Base-by-base conservation (phyloP, 2,797 vertebrate genomes). In the Phoebastria nigripes region DNA sequence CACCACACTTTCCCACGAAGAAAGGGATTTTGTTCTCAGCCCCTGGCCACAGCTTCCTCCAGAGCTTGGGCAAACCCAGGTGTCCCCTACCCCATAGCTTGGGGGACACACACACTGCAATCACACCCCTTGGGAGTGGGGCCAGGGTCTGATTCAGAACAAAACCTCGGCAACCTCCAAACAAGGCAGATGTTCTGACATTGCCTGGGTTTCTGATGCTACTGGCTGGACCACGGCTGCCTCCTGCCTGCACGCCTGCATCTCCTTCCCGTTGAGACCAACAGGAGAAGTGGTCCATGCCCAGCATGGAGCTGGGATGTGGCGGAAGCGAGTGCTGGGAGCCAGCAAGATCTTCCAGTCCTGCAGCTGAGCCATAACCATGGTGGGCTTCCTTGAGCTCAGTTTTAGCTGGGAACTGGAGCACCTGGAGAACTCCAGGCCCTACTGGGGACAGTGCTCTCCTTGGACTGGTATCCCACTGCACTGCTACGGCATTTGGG, bases 1-100 rank as follows among this genome's bases (percentile, higher is more conserved):
- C 89, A 39, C 74, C 49, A 12, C 33, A 10, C 82, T 95, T 96
- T 95, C 97, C 96, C 96, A 96, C 11, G 19, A 95, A 97, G 93
- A 93, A 96, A 93, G 88, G 72, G 41, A 54, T 62, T 49, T 54
- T 93, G 93, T 79, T 92, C 86, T 93, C 86, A 93, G 73, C 37
- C 87, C 88, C 66, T 0, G 1, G 54, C 76, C 5, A 0, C 66
- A 61, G 81, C 67, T 90, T 69, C 73, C 78, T 51, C 44, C 1
- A 0, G 44, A 84, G 74, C 55, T 73, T 76, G 71, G 82, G 69
- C 80, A 52, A 63, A 42, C 33, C 62, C 78, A 39, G 18, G 69
- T 85, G 52, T 35, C 52, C 72, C 70, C 52, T 3, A 4, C 2
- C 62, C 76, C 42, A 3, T 1, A 7, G 66, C 42, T 5, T 41